phyloP scores from a whole-genome alignment of 2,113 vertebrate species.

The Ceyx melanurus region DNA sequence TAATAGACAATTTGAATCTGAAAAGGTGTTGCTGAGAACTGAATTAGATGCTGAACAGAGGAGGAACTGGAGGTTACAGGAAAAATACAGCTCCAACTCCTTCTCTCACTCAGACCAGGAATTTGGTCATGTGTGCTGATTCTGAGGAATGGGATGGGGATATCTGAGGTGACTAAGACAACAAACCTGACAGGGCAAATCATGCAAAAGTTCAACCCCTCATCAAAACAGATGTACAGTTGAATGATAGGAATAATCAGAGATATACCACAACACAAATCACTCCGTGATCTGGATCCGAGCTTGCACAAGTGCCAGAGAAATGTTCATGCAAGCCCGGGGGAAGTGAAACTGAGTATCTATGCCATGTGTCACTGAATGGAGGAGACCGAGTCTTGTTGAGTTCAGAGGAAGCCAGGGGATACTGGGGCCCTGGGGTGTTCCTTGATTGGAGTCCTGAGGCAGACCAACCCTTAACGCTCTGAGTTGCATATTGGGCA shows the following conservation, averaged over 20 bases:
- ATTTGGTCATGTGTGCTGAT: not conserved
- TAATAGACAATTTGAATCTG: no score
- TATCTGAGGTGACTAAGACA: not conserved
- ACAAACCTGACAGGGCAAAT: not conserved
- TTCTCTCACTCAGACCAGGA: not conserved
- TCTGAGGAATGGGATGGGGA: not conserved
- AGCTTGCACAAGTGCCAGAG: not conserved
- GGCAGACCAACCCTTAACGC: not conserved
- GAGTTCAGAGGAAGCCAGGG: not conserved
- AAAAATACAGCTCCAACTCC: not conserved
- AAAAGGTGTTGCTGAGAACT: no score
- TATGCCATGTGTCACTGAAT: not conserved
- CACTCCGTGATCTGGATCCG: not conserved
- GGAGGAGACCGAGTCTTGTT: not conserved
- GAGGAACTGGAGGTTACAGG: no score
- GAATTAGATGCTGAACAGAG: no score
- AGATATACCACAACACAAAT: not conserved
- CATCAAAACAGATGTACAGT: not conserved
- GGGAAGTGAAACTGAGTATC: not conserved
- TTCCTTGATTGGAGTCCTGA: not conserved
- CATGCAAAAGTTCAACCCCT: not conserved
- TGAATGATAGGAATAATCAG: not conserved
- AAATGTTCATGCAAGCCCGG: not conserved
- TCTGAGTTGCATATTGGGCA: not conserved
- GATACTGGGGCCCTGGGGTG: not conserved